Evolutionary conservation across 2,888 invertebrate genomes (phyloP).

Genomic region (Pardosa pseudoannulata): DNA sequence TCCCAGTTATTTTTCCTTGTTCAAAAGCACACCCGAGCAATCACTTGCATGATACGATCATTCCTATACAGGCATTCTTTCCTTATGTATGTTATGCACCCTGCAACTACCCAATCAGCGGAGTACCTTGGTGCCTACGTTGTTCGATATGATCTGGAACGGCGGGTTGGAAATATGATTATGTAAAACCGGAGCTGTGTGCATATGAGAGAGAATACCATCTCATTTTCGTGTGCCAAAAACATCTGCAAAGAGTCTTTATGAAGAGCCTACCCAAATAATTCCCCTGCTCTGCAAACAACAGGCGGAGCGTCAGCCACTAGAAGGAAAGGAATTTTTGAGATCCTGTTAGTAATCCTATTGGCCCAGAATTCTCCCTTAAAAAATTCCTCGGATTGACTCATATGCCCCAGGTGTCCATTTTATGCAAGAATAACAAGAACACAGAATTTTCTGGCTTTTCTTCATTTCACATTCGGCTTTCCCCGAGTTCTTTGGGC

Average conservation of each 20-base stretch:
- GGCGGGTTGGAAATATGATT: conserved; percentile 52
- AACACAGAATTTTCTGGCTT: conserved; percentile 43
- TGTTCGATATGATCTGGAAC: conserved; percentile 36
- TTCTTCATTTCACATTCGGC: conserved; percentile 58
- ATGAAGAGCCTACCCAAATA: conserved; percentile 56
- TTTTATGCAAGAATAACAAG: conserved; percentile 72
- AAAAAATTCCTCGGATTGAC: conserved; percentile 62
- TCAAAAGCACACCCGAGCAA: background rate
- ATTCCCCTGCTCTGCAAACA: conserved; percentile 65
- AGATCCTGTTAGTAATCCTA: conserved; percentile 54
- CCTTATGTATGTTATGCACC: conserved; percentile 7
- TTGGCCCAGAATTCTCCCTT: conserved; percentile 42
- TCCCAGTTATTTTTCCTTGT: background rate
- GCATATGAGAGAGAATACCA: conserved; percentile 35
- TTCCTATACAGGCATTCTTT: background rate
- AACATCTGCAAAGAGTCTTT: conserved; percentile 66
- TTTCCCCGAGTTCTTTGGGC: conserved; percentile 26
- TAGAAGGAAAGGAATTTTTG: conserved; percentile 11
- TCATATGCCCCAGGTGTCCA: conserved; percentile 71
- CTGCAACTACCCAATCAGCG: conserved; percentile 11
- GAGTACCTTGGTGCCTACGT: background rate
- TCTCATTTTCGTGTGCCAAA: conserved; percentile 56
- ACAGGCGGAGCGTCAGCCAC: conserved; percentile 45
- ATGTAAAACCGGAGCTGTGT: conserved; percentile 53
- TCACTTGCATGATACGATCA: background rate